Conservation (phyloP, 1,140 invertebrate genomes). For the Diorhabda carinulata region DNA sequence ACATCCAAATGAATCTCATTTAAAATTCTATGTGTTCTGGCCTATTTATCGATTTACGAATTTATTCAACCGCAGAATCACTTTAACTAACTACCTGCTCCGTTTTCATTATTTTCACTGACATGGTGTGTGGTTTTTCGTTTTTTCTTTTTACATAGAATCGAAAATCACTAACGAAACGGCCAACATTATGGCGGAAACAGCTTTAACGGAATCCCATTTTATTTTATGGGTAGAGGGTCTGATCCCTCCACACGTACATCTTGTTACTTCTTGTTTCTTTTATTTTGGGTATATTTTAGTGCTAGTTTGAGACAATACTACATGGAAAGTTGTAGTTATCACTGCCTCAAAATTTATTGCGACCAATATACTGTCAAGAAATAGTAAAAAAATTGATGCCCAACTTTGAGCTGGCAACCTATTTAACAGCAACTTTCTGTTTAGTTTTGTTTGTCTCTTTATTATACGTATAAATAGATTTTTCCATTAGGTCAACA, state of each 20-base stretch:
- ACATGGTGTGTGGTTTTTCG: neutral
- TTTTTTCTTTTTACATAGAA: neutral
- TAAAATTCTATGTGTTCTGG: neutral
- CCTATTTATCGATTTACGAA: neutral
- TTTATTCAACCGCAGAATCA: neutral
- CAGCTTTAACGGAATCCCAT: neutral
- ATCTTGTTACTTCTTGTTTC: neutral
- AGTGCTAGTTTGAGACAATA: neutral
- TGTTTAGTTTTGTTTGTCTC: too few relatives aligned
- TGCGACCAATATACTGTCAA: too few relatives aligned
- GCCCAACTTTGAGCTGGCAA: too few relatives aligned
- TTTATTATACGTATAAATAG: too few relatives aligned
- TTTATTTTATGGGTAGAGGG: neutral
- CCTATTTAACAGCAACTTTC: too few relatives aligned
- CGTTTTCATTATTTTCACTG: slow-evolving; percentile 1
- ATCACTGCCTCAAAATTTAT: too few relatives aligned
- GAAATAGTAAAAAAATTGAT: too few relatives aligned
- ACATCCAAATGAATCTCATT: too few relatives aligned
- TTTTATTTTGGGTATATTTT: neutral
- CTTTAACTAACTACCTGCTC: neutral
- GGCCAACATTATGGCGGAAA: neutral
- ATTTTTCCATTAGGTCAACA: too few relatives aligned
- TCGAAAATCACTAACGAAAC: slow-evolving; percentile 2
- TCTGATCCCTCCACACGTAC: neutral
- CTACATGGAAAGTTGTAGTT: too few relatives aligned